A percentile compares a stretch with the other conserved stretches of the same genome.
These are phyloP conservation scores for Sarcophaga bullata DNA, from an alignment of 1,140 invertebrate species.

Conservation along the genomic window DNA sequence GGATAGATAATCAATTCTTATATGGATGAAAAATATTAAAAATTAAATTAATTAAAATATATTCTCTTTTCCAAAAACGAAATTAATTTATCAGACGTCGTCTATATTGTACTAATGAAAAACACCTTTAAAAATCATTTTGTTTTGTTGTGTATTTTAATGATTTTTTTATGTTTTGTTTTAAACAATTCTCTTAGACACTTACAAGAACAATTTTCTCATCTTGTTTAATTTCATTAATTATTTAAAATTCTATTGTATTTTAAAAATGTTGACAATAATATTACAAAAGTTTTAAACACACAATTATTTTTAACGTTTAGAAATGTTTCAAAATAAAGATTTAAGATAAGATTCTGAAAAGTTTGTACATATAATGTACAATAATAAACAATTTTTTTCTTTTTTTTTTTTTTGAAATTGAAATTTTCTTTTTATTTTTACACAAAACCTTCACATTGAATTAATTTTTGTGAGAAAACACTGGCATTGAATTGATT, in stretches of 20 bases:
- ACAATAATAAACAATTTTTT: not conserved
- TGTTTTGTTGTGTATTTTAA: too few relatives aligned
- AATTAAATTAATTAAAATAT: too few relatives aligned
- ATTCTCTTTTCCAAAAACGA: too few relatives aligned
- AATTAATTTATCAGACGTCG: too few relatives aligned
- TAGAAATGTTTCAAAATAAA: not conserved
- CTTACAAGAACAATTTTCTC: constrained; percentile 34
- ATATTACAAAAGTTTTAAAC: not conserved
- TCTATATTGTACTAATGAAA: too few relatives aligned
- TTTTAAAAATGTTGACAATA: constrained; percentile 15
- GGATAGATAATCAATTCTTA: too few relatives aligned
- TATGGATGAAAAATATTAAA: too few relatives aligned
- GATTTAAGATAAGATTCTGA: not conserved
- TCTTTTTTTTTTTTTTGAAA: not conserved
- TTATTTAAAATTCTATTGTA: constrained; percentile 1
- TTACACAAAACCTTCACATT: not conserved
- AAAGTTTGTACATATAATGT: not conserved
- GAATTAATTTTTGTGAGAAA: not conserved
- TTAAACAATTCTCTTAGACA: not conserved
- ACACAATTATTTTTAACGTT: not conserved
- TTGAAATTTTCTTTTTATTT: too few relatives aligned
- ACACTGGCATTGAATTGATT: constrained; percentile 29
- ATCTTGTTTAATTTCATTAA: not conserved
- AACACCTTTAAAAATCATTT: too few relatives aligned
- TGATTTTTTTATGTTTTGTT: not conserved